Conservation (phyloP, 2,888 invertebrate genomes). For the Germaria angustata region DNA sequence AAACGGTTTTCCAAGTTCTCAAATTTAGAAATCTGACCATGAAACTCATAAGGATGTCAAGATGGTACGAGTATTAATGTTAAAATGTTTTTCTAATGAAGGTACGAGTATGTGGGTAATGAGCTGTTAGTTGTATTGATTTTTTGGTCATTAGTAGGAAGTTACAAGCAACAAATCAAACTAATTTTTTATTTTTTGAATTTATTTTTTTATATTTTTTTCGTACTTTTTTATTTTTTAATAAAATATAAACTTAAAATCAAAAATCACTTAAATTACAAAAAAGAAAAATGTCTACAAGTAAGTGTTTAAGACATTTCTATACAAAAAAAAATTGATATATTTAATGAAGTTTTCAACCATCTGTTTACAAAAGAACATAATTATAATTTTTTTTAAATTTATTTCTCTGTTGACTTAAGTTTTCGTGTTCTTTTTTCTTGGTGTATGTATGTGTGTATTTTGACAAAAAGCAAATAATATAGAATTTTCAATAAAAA, state of each 20-base stretch:
- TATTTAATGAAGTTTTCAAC: conserved; percentile 71
- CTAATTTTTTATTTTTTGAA: conserved; percentile 61
- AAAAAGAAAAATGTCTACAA: conserved; percentile 77
- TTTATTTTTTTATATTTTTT: conserved; percentile 68
- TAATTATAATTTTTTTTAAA: conserved; percentile 51
- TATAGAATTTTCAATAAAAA: conserved; percentile 34
- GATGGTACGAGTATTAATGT: not conserved
- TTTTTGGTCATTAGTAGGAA: conserved; percentile 13
- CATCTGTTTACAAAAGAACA: conserved; percentile 55
- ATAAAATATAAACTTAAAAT: conserved; percentile 79
- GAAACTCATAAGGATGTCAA: not conserved
- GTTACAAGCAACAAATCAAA: conserved; percentile 41
- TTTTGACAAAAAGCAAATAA: conserved; percentile 47
- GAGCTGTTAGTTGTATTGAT: not conserved
- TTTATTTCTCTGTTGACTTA: conserved; percentile 50
- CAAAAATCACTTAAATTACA: conserved; percentile 79
- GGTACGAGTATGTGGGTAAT: too few species aligned
- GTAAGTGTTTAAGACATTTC: conserved; percentile 68
- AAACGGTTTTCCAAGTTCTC: too few species aligned
- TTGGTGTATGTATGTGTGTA: conserved; percentile 3
- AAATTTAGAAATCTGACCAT: not conserved
- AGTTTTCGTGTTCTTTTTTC: not conserved
- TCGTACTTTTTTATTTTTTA: conserved; percentile 73
- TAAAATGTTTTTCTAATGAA: too few species aligned
- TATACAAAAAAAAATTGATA: conserved; percentile 60